phyloP scores from a whole-genome alignment of 1,140 invertebrate genomes.

The Hylaeus anthracinus region DNA sequence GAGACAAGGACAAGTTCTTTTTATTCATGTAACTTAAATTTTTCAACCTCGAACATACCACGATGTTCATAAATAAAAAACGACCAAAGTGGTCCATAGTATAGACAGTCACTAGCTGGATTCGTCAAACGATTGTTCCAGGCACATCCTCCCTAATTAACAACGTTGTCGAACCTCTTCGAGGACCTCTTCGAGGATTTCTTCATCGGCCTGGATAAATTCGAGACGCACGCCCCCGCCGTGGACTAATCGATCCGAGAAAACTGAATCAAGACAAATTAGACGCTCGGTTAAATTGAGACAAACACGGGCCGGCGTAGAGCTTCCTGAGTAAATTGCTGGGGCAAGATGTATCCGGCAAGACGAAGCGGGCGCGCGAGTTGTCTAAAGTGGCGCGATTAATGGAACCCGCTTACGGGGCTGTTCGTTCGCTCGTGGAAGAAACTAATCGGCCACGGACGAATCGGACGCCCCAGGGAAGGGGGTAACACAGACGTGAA shows the following conservation, averaged over 20 bases:
- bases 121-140: too few relatives aligned
- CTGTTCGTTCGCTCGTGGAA: conserved; percentile 18
- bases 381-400: conserved; percentile 27
- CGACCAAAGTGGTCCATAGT: too few relatives aligned
- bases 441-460: conserved; percentile 7
- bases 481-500: neutral
- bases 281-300: conserved; percentile 12
- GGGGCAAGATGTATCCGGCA: conserved; percentile 7
- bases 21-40: too few relatives aligned
- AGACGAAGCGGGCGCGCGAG: neutral
- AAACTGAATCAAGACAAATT: conserved; percentile 35
- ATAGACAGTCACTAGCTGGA: too few relatives aligned
- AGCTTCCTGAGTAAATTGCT: neutral
- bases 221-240: neutral
- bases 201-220: neutral
- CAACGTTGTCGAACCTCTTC: too few relatives aligned
- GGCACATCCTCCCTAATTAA: too few relatives aligned
- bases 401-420: conserved; percentile 11
- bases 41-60: too few relatives aligned
- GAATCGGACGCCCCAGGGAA: neutral
- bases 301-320: conserved; percentile 1
- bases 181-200: neutral
- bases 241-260: conserved; percentile 22
- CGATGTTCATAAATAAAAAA: too few relatives aligned
- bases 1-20: too few relatives aligned